These are phyloP conservation scores for Elymnias hypermnestra DNA, from an alignment of 1,140 invertebrate genomes.

Conservation along the genomic window DNA sequence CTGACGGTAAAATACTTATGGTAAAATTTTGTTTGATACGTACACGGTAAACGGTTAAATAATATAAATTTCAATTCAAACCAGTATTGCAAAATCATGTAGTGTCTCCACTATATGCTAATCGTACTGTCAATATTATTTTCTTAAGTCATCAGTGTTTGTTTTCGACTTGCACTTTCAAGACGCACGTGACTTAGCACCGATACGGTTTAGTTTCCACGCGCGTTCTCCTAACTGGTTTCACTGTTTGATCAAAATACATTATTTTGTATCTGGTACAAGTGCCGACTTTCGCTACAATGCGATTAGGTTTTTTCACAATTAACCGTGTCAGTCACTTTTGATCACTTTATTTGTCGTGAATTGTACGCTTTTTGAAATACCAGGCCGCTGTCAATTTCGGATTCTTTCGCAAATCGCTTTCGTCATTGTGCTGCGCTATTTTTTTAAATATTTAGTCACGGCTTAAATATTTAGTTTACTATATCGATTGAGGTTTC, in stretches of 20 bases:
- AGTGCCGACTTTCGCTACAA: constrained; percentile 48
- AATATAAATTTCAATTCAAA: too few species aligned
- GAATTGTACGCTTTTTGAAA: constrained; percentile 7
- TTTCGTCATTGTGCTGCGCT: constrained; percentile 5
- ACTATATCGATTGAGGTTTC: background rate
- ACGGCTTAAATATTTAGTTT: constrained; percentile 7
- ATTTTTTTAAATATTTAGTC: constrained; percentile 12
- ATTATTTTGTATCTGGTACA: constrained; percentile 59
- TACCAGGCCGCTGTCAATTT: constrained; percentile 10
- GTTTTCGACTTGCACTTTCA: constrained; percentile 34
- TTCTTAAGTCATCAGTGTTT: constrained; percentile 18
- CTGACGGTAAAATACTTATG: too few species aligned
- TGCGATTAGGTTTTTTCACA: constrained; percentile 23
- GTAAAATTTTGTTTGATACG: too few species aligned
- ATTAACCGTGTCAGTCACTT: constrained; percentile 19
- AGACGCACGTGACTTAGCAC: constrained; percentile 32
- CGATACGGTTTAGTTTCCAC: constrained; percentile 30
- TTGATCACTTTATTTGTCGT: constrained; percentile 1
- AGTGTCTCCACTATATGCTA: background rate
- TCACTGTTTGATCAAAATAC: constrained; percentile 53
- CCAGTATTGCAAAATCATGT: too few species aligned
- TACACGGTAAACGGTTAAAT: too few species aligned
- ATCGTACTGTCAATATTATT: background rate
- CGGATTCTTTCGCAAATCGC: constrained; percentile 1
- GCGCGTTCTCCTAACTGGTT: constrained; percentile 40